phyloP scores from a whole-genome alignment of 2,797 vertebrate species.

The Myotis planiceps region DNA sequence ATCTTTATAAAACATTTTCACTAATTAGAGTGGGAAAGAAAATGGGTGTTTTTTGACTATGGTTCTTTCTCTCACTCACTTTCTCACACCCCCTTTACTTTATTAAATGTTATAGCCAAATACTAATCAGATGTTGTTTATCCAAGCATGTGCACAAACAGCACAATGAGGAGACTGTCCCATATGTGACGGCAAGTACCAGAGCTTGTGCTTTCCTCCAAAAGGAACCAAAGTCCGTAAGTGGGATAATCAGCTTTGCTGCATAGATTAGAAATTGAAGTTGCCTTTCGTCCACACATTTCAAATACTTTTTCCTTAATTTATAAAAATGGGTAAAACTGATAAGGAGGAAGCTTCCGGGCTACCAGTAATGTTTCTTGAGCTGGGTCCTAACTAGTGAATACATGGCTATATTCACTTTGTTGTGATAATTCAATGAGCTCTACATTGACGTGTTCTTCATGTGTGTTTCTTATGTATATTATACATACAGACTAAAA shows the following conservation, averaged over 20 bases:
- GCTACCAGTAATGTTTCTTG: not conserved
- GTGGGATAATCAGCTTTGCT: not conserved
- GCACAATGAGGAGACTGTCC: not conserved
- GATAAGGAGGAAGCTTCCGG: not conserved
- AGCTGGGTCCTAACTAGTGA: not conserved
- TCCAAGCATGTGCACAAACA: not conserved
- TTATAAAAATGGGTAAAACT: not conserved
- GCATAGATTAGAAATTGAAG: not conserved
- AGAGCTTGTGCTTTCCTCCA: not conserved
- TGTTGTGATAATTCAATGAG: not conserved
- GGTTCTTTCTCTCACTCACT: not conserved
- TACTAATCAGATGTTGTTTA: not conserved
- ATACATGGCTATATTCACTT: not conserved
- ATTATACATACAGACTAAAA: not conserved
- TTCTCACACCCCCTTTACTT: not conserved
- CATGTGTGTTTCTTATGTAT: not conserved
- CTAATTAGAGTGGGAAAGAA: not conserved
- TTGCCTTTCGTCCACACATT: not conserved
- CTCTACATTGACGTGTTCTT: not conserved
- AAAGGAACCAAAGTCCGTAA: not conserved
- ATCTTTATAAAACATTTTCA: constrained; percentile 18
- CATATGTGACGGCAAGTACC: fast-evolving
- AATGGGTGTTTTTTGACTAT: not conserved
- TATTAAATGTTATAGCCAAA: not conserved
- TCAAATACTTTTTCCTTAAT: not conserved